Evolutionary conservation across 2,888 invertebrate species (phyloP), one percentile per base, ranked within the genome.

Genomic region (Cheilosia variabilis): DNA sequence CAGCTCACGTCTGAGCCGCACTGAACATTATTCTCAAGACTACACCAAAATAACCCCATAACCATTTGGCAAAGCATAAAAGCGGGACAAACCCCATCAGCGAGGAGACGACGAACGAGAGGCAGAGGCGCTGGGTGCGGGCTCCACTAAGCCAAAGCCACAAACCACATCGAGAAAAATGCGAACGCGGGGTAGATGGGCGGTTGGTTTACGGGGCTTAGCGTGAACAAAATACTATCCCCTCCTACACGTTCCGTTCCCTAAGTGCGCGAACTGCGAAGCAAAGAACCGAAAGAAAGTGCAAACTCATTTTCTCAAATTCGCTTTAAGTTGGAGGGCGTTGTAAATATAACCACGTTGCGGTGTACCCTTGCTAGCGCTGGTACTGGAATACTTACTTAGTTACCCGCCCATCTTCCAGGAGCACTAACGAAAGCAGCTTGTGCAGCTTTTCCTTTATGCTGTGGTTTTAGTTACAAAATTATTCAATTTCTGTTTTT

Each of bases 241-340:
- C 43, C 9, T 2, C 66, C 13, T 43, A 3, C 9, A 17, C 47
- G 9, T 17, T n/a, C n/a, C 47, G 17, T 19, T 13, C 58, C 41
- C 13, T 41, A 52, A 72, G 65, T 31, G 50, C 22, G 22, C 22
- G 22, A 2, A 22, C 22, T 17, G 19, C 57, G 43, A 45, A 22
- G 13, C 27, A 66, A 17, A 22, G 41, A 66, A 47, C 37, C 57
- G 71, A 82, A 63, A 45, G 66, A 52, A 50, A 63, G 31, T 68
- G 72, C 55, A 72, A 78, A 73, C 72, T 73, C 83, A 78, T 83
- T 78, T 78, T 78, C 62, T 57, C 53, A 77, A 80, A 82, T 72
- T 77, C 71, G 72, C 78, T 83, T 77, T 78, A 63, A 83, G 62
- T 73, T 62, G 43, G 52, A 73, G 78, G 78, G 78, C 73, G 83